A percentile compares a stretch with the other conserved stretches of the same genome.
These are phyloP conservation scores for Ophonus ardosiacus DNA, from an alignment of 2,888 invertebrate genomes.

Conservation along the genomic window DNA sequence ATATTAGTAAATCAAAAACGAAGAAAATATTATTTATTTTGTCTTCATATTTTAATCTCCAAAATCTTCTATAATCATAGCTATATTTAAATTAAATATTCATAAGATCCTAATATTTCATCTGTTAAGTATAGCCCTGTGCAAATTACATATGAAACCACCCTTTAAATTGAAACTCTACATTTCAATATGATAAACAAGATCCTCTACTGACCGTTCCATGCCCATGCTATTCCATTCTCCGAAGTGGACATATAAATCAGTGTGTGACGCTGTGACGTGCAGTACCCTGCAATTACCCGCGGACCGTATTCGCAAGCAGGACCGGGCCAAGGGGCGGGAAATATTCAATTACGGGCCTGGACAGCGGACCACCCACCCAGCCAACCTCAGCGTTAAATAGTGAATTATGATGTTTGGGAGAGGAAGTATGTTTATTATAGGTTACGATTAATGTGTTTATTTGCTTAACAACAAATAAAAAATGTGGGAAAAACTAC, in stretches of 20 bases:
- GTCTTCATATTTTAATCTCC: neutral
- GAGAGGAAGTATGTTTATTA: constrained; percentile 5
- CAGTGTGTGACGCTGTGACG: constrained; percentile 6
- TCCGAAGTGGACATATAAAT: constrained; percentile 37
- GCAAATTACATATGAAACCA: neutral
- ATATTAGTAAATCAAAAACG: neutral
- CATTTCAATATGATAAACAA: constrained; percentile 28
- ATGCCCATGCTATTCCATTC: neutral
- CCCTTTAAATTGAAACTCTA: constrained; percentile 11
- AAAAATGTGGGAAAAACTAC: neutral
- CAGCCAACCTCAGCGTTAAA: constrained; percentile 11
- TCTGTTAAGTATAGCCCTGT: neutral
- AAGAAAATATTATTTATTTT: neutral
- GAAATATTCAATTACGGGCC: constrained; percentile 37
- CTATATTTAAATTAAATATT: neutral
- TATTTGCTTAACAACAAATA: neutral
- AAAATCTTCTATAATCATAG: neutral
- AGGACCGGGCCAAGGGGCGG: constrained; percentile 30
- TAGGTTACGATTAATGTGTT: constrained; percentile 27
- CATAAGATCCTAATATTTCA: neutral
- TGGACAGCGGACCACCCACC: constrained; percentile 26
- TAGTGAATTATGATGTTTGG: constrained; percentile 45
- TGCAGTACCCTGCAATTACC: constrained; percentile 37
- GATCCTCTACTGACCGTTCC: constrained; percentile 1
- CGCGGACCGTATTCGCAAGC: constrained; percentile 13